Percentiles rank a stretch among this genome's conserved stretches.
phyloP scores from a whole-genome alignment of 2,797 vertebrate genomes.

The Sebastes minor region DNA sequence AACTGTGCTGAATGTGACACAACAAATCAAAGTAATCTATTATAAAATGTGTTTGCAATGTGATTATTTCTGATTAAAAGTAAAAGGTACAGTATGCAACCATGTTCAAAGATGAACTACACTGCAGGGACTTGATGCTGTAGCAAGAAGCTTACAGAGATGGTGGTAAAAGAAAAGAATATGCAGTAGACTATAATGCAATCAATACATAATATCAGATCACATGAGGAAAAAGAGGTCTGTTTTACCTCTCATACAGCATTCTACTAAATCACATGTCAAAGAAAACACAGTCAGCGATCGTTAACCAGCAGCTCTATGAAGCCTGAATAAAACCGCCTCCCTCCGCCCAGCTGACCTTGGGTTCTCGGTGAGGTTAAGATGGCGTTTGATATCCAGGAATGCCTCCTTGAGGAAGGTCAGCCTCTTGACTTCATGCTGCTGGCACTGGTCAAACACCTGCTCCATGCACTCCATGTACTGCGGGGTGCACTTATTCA shows the following conservation, averaged over 20 bases:
- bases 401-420: slow-evolving; percentile 95
- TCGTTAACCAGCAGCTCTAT: neutral
- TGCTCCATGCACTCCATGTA: slow-evolving; percentile 98
- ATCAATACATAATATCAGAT: neutral
- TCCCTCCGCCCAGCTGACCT: slow-evolving; percentile 78
- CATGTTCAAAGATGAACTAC: neutral
- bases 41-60: slow-evolving; percentile 2
- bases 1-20: slow-evolving; percentile 43
- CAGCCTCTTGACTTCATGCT: slow-evolving; percentile 96
- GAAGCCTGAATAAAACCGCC: neutral
- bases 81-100: neutral
- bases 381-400: slow-evolving; percentile 95
- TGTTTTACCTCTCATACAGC: neutral
- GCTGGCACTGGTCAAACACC: slow-evolving; percentile 98
- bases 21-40: slow-evolving; percentile 28
- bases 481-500: slow-evolving; percentile 92
- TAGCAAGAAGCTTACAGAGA: neutral
- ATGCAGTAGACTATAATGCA: neutral
- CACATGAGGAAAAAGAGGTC: neutral
- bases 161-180: neutral
- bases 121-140: neutral
- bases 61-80: slow-evolving; percentile 17
- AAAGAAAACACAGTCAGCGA: neutral
- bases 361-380: slow-evolving; percentile 95
- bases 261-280: neutral